Base-by-base conservation (phyloP, 2,888 invertebrate species). In the Pandemis corylana region DNA sequence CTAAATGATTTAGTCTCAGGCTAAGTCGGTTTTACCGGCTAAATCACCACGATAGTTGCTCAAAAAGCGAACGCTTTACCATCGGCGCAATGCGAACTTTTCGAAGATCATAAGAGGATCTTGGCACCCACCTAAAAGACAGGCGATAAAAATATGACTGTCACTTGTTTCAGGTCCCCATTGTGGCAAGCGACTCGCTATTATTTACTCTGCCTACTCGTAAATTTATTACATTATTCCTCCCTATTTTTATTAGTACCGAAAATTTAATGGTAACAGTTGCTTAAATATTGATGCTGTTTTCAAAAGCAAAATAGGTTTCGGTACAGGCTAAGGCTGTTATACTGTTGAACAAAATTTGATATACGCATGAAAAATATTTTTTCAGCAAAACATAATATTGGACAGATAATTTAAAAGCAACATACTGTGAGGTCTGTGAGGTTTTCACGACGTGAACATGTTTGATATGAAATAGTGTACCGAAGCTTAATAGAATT, bases 401-500 rank as follows among this genome's bases (percentile, higher is more conserved):
- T 67, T 61, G 59, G 15, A 53, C 59, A 20, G 59, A 61, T 68
- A 61, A 68, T 68, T 68, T 68, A 68, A 68, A 68, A 68, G 59
- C 68, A 68, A 68, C 59, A 68, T 20, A 68, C 53, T 41, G 51
- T 15, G 68, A 64, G 64, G 41, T 44, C 53, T 41, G 53, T 15
- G 68, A 64, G 64, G 41, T 64, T 42, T 12, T 12, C 15, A 7
- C 46, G 46, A 10, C 6, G 12, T 13, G 68, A 67, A 41, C 53
- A 12, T 44, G 68, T 68, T 59, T 42, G 36, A 46, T 68, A 68
- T 68, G 61, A 59, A 67, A 68, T 41, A 6, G 59, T 12, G 61
- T 61, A 44, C 56, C 20, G 20, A 59, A 59, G 12, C 28, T 7
- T 62, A 42, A 62, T 41, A 65, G 9, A n/a, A 41, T 65, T 44